These are phyloP conservation scores for Drepana falcataria DNA, from an alignment of 2,888 invertebrate genomes.

Conservation along the genomic window DNA sequence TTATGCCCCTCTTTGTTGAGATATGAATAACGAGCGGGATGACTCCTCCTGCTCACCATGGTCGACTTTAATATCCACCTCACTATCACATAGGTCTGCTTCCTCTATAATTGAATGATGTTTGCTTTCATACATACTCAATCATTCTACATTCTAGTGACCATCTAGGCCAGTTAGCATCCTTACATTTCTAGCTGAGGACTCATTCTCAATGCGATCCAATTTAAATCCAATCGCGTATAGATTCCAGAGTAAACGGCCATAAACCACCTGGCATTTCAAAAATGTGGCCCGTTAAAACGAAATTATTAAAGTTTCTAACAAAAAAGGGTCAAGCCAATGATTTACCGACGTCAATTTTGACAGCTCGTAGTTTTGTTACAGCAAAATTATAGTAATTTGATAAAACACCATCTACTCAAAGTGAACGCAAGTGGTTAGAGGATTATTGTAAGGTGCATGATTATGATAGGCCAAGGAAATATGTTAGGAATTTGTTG, in stretches of 20 bases:
- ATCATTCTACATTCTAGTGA: too few species aligned
- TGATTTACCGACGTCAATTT: constrained; percentile 75
- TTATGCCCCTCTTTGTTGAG: constrained; percentile 73
- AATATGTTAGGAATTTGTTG: constrained; percentile 52
- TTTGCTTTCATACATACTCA: too few species aligned
- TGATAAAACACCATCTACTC: constrained; percentile 73
- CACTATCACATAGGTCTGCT: too few species aligned
- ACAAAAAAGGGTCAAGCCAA: constrained; percentile 67
- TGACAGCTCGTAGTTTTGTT: constrained; percentile 75
- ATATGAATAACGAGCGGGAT: constrained; percentile 71
- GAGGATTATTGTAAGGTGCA: constrained; percentile 17
- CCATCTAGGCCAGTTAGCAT: constrained; percentile 12
- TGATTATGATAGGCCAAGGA: constrained; percentile 45
- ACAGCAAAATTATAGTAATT: constrained; percentile 76
- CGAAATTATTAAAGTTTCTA: constrained; percentile 67
- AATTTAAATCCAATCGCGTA: constrained; percentile 54
- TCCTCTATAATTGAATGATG: too few species aligned
- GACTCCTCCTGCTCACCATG: constrained; percentile 45
- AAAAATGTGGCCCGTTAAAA: constrained; percentile 71
- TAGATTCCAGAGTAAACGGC: constrained; percentile 64
- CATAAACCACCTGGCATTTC: constrained; percentile 72
- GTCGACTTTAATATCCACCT: constrained; percentile 25
- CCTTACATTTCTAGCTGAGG: constrained; percentile 24
- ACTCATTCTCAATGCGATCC: constrained; percentile 47
- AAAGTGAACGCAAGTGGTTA: constrained; percentile 52